Conservation (phyloP, 2,797 vertebrate genomes). For the Accipiter fasciatus region DNA sequence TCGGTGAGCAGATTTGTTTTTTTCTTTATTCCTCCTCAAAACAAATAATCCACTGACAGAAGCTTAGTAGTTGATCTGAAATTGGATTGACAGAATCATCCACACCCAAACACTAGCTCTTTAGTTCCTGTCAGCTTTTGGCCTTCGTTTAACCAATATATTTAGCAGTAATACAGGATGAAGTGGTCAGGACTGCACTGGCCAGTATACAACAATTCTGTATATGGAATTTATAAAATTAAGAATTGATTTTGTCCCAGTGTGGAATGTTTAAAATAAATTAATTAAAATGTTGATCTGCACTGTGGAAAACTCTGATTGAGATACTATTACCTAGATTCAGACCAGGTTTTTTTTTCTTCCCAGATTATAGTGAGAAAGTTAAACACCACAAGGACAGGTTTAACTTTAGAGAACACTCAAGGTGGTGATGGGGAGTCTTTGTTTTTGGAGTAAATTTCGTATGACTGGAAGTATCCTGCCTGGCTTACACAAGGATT, state of each 20-base stretch:
- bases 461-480: neutral
- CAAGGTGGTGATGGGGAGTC: neutral
- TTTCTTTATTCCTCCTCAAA: neutral
- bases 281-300: neutral
- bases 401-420: neutral
- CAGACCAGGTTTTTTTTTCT: neutral
- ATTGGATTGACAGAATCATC: neutral
- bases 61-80: conserved; percentile 3
- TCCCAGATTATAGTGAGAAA: neutral
- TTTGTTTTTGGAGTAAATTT: neutral
- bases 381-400: neutral
- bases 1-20: neutral
- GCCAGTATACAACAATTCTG: fast-evolving
- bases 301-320: neutral
- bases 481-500: neutral
- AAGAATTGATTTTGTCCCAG: neutral
- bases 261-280: neutral
- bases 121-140: neutral
- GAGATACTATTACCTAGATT: neutral
- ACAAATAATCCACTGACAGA: neutral
- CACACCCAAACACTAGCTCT: neutral
- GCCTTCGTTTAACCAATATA: neutral
- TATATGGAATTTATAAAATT: neutral
- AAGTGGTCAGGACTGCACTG: neutral
- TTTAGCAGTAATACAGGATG: neutral